Percentiles rank a stretch among this genome's conserved stretches.
phyloP scores from a whole-genome alignment of 1,140 invertebrate genomes.

The Drosophila rhopaloa region DNA sequence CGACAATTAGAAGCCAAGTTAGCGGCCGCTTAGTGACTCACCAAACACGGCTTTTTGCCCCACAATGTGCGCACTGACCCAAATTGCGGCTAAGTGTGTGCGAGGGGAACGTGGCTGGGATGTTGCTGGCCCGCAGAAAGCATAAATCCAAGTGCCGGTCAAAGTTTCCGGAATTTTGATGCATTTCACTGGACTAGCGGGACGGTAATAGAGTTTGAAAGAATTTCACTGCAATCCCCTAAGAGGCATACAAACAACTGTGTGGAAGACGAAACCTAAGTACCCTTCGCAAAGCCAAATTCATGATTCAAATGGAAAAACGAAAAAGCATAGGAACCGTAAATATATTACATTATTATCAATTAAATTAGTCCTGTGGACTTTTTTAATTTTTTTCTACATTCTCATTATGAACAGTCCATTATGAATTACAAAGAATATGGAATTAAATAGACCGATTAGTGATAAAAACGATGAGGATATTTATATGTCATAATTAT shows the following conservation, averaged over 20 bases:
- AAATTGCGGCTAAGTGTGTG: constrained; percentile 50
- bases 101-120: constrained; percentile 6
- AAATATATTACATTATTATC: too few species aligned
- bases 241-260: constrained; percentile 19
- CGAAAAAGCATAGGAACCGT: too few species aligned
- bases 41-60: constrained; percentile 44
- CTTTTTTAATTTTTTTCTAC: too few species aligned
- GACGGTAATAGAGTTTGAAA: constrained; percentile 75
- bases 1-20: constrained; percentile 75
- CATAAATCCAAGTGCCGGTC: constrained; percentile 62
- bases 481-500: too few species aligned
- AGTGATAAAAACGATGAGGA: too few species aligned
- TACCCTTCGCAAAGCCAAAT: constrained; percentile 23
- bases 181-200: constrained; percentile 51
- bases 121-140: constrained; percentile 9
- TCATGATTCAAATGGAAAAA: neutral
- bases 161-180: constrained; percentile 74
- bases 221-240: constrained; percentile 45
- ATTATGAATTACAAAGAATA: too few species aligned
- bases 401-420: too few species aligned
- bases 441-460: too few species aligned
- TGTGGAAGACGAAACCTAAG: constrained; percentile 13
- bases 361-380: too few species aligned
- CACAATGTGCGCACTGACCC: constrained; percentile 60
- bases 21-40: constrained; percentile 56